These are phyloP conservation scores for Fistularia commersonii DNA, from an alignment of 2,797 vertebrate species.

Conservation along the genomic window DNA sequence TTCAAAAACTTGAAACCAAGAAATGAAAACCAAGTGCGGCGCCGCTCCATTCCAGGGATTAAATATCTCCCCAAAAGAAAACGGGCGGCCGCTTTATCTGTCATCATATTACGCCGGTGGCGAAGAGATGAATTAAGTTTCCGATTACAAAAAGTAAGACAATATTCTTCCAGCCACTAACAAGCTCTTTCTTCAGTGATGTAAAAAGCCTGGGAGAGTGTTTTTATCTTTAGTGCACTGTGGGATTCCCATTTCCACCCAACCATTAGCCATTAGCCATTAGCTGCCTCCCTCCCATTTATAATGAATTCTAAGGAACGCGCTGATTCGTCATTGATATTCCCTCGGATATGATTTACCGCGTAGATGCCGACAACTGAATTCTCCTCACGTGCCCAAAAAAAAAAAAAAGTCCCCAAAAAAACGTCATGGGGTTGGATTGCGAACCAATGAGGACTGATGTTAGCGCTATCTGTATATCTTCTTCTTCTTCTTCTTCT, in stretches of 20 bases:
- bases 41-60: background rate
- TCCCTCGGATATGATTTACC: no score
- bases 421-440: no score
- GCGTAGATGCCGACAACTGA: no score
- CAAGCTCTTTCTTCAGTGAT: slow-evolving; percentile 24
- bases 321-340: slow-evolving; percentile 21
- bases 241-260: slow-evolving; percentile 39
- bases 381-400: no score
- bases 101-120: background rate
- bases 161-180: slow-evolving; percentile 16
- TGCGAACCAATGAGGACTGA: no score
- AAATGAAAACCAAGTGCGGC: no score
- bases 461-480: no score
- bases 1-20: no score
- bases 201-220: slow-evolving; percentile 27
- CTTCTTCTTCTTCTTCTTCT: no score
- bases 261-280: slow-evolving; percentile 44
- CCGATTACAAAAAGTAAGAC: background rate
- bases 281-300: slow-evolving; percentile 25
- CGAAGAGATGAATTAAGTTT: background rate
- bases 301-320: slow-evolving; percentile 16
- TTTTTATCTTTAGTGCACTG: slow-evolving; percentile 15
- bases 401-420: no score
- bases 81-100: background rate
- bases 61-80: background rate